Evolutionary conservation across 2,113 vertebrate species (phyloP).

Genomic region (Ciconia maguari): DNA sequence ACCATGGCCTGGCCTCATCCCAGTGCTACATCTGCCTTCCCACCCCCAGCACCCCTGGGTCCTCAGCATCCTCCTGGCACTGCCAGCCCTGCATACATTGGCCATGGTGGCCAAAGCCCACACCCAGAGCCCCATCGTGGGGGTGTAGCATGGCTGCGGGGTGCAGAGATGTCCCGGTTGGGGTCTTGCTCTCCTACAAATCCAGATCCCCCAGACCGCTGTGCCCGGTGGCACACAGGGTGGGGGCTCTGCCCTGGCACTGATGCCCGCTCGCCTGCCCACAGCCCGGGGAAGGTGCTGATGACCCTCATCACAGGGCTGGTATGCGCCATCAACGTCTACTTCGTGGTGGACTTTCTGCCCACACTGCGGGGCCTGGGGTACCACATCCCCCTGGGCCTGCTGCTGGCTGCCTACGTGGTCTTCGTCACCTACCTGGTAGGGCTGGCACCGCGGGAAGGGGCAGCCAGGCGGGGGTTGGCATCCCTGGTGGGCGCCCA

Average conservation of each 20-base stretch:
- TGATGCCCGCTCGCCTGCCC: not conserved
- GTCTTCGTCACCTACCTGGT: not conserved
- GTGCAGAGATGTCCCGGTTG: not conserved
- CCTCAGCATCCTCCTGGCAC: not conserved
- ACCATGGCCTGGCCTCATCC: not conserved
- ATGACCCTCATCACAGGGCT: conserved; percentile 67
- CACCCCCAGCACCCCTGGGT: not conserved
- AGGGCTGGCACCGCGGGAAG: fast-evolving
- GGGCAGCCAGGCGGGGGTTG: fast-evolving
- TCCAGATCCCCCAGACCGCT: not conserved
- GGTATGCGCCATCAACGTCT: conserved; percentile 72
- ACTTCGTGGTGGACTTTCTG: conserved; percentile 74
- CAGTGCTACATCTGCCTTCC: too few species aligned
- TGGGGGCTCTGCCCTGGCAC: not conserved
- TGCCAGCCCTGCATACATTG: not conserved
- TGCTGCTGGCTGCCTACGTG: conserved; percentile 55
- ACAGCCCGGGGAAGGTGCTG: conserved; percentile 65
- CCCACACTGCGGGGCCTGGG: conserved; percentile 35
- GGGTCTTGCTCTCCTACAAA: not conserved
- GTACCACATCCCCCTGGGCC: conserved; percentile 55
- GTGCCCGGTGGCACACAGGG: fast-evolving
- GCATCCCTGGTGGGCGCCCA: fast-evolving
- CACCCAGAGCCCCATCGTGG: fast-evolving
- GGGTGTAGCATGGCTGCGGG: not conserved
- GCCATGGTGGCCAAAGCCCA: not conserved